phyloP scores from a whole-genome alignment of 2,797 vertebrate species.

The Hippocampus kuda region DNA sequence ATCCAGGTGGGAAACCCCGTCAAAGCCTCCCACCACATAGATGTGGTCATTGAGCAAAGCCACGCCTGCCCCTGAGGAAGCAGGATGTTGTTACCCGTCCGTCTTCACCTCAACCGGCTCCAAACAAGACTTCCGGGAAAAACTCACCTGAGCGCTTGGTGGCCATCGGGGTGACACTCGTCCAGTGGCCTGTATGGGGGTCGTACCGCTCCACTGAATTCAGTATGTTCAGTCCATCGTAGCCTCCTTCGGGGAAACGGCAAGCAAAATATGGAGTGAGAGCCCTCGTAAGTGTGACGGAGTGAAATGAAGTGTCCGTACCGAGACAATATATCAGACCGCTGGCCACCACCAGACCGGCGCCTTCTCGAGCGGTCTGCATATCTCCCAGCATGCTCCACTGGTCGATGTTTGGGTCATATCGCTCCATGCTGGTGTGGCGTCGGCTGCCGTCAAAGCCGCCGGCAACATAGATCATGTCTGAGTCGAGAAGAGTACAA shows the following conservation, averaged over 20 bases:
- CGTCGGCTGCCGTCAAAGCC: slow-evolving; percentile 95
- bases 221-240: slow-evolving; percentile 94
- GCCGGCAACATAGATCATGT: slow-evolving; percentile 97
- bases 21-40: slow-evolving; percentile 95
- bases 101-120: background rate
- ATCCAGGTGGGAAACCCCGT: slow-evolving; percentile 89
- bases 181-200: slow-evolving; percentile 97
- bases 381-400: slow-evolving; percentile 99
- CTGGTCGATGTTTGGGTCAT: slow-evolving; percentile 97
- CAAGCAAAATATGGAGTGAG: background rate
- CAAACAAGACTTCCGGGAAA: no score
- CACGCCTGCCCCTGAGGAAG: slow-evolving; percentile 81
- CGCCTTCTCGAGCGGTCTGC: slow-evolving; percentile 96
- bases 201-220: slow-evolving; percentile 97
- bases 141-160: slow-evolving; percentile 88
- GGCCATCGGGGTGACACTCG: slow-evolving; percentile 94
- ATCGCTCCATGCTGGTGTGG: slow-evolving; percentile 97
- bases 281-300: background rate
- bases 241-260: slow-evolving; percentile 73
- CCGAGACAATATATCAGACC: slow-evolving; percentile 96
- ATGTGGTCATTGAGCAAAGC: slow-evolving; percentile 95
- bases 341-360: slow-evolving; percentile 90
- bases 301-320: slow-evolving; percentile 39
- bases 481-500: slow-evolving; percentile 48
- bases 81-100: background rate